Conservation (phyloP, 2,113 vertebrate genomes). For the Pseudopipra pipra region DNA sequence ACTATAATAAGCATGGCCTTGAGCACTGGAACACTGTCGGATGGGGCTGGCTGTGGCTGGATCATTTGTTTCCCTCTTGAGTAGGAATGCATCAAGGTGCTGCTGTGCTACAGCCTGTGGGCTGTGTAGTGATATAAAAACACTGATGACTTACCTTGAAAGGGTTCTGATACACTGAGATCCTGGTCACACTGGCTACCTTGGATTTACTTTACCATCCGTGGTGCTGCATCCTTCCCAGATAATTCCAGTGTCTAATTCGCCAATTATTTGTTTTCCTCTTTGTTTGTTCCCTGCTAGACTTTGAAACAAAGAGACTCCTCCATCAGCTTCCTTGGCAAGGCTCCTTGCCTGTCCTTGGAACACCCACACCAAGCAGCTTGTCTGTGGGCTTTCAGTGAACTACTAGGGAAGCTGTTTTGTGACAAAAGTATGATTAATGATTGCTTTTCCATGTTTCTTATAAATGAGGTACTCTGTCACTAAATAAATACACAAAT, state of each 20-base stretch:
- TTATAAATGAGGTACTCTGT: slow-evolving; percentile 42
- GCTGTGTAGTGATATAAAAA: neutral
- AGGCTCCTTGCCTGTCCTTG: neutral
- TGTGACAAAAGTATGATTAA: slow-evolving; percentile 55
- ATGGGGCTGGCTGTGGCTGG: neutral
- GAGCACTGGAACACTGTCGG: accelerated
- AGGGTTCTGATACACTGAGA: neutral
- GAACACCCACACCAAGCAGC: neutral
- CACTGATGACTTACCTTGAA: neutral
- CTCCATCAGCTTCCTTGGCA: neutral
- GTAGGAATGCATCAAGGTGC: neutral
- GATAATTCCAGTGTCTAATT: neutral
- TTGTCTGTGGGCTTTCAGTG: neutral
- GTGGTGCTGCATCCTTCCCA: neutral
- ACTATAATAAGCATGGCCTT: accelerated
- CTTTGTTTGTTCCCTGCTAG: neutral
- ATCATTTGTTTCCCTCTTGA: neutral
- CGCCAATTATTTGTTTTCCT: neutral
- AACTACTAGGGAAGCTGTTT: slow-evolving; percentile 19
- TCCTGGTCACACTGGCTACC: neutral
- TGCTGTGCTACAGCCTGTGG: neutral
- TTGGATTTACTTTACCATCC: neutral
- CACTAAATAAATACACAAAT: slow-evolving; percentile 57
- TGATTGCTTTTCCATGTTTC: slow-evolving; percentile 44
- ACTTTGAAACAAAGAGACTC: neutral